A percentile compares a stretch with the other conserved stretches of the same genome.
These are phyloP conservation scores for Aegotheles bennettii DNA, from an alignment of 2,113 vertebrate species.

Conservation along the genomic window DNA sequence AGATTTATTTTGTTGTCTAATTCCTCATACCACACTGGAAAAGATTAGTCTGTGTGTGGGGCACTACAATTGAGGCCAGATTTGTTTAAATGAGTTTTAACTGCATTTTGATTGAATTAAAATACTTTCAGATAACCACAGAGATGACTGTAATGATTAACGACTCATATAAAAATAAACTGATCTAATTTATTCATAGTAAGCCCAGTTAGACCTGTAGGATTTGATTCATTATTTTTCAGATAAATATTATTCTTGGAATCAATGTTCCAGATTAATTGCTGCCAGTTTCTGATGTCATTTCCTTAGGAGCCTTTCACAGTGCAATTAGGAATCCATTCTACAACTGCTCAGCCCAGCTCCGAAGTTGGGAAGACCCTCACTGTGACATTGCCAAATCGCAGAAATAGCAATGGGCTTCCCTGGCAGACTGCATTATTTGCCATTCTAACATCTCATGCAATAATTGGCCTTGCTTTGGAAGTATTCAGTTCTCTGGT, in stretches of 20 bases:
- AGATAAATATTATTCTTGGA: conserved; percentile 22
- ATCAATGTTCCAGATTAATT: not conserved
- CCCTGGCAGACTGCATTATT: not conserved
- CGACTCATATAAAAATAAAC: not conserved
- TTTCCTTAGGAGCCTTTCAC: not conserved
- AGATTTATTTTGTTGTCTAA: not conserved
- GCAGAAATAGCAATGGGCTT: not conserved
- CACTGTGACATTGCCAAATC: not conserved
- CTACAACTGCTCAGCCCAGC: not conserved
- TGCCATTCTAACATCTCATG: not conserved
- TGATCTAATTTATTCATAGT: not conserved
- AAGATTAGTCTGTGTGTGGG: not conserved
- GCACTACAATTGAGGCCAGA: not conserved
- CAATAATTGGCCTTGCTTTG: not conserved
- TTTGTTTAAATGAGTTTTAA: conserved; percentile 7
- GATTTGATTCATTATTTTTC: not conserved
- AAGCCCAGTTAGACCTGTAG: not conserved
- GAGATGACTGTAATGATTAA: not conserved
- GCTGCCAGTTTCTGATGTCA: not conserved
- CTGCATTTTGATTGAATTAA: conserved; percentile 21
- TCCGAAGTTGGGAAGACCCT: not conserved
- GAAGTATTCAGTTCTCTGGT: not conserved
- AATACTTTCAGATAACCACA: conserved; percentile 2
- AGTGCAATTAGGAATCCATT: not conserved
- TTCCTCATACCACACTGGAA: not conserved